A percentile compares a stretch with the other conserved stretches of the same genome.
Evolutionary conservation across 2,113 vertebrate genomes (phyloP).

Genomic region (Felis catus): F.catus_Fca126_mat1.0 CM031421.1:28127001-28127500

Average conservation of each 20-base stretch:
- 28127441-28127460: slow-evolving; percentile 71
- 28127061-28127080: neutral
- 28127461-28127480: slow-evolving; percentile 57
- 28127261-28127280: slow-evolving; percentile 5
- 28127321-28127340: neutral
- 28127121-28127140: neutral
- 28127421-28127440: slow-evolving; percentile 59
- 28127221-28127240: neutral
- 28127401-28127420: slow-evolving; percentile 76
- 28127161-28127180: neutral
- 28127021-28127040: rapidly evolving
- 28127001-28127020: neutral
- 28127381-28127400: slow-evolving; percentile 73
- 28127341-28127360: neutral
- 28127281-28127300: neutral
- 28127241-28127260: neutral
- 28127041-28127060: neutral
- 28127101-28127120: neutral
- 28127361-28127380: slow-evolving; percentile 46
- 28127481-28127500: slow-evolving; percentile 59
- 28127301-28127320: neutral
- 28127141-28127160: neutral
- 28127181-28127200: neutral
- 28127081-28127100: rapidly evolving
- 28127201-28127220: neutral